phyloP scores from a whole-genome alignment of 2,113 vertebrate species.

The Ptilorrhoa leucosticta region DNA sequence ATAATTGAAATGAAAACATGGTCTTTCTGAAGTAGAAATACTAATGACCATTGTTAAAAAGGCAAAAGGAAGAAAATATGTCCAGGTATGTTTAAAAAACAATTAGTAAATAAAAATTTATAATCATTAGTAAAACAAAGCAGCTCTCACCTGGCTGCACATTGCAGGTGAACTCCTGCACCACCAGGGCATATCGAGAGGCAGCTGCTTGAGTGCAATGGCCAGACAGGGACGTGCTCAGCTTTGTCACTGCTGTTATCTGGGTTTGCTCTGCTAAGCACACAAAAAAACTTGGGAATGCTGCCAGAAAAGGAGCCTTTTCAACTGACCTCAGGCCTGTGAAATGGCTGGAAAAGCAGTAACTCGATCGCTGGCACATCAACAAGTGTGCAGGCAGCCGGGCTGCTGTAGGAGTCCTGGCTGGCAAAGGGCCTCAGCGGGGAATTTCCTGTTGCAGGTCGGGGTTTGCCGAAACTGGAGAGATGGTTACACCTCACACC shows the following conservation, averaged over 20 bases:
- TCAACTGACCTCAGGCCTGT: neutral
- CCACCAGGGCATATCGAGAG: accelerated
- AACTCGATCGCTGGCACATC: neutral
- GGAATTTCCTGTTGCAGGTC: neutral
- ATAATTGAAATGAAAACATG: neutral
- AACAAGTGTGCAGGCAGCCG: accelerated
- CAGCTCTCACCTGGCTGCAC: neutral
- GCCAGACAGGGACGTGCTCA: accelerated
- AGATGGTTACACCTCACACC: neutral
- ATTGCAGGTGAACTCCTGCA: neutral
- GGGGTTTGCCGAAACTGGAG: neutral
- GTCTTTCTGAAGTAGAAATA: neutral
- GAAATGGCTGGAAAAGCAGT: neutral
- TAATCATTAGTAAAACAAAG: neutral
- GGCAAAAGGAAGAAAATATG: neutral
- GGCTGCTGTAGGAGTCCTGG: neutral
- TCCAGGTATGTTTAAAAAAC: neutral
- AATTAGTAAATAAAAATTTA: neutral
- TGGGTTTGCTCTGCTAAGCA: neutral
- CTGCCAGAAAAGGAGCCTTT: neutral
- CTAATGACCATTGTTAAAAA: neutral
- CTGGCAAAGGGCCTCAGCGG: neutral
- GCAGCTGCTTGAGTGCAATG: neutral
- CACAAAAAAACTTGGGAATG: neutral
- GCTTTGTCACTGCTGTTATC: neutral